Base-by-base conservation (phyloP, 2,888 invertebrate species). In the Theretra japonica region DNA sequence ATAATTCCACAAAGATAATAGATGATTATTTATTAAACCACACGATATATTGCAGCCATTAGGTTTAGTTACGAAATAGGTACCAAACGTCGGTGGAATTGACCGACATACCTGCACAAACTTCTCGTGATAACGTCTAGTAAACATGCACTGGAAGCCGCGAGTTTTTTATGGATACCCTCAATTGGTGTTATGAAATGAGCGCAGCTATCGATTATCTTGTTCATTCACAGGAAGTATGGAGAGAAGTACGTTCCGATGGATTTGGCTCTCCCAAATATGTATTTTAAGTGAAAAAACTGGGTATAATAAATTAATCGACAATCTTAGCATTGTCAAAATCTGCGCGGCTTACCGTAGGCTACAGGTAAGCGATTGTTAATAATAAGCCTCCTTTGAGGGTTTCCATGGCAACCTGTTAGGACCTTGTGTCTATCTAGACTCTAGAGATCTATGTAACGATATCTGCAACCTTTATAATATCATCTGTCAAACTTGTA, bases 91-190 rank as follows among this genome's bases (percentile, higher is more conserved):
- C 1, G 41, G 15, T 23, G 7, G 41, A 30, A 30, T 57, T 73
- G 70, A 70, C 73, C 73, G 70, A 73, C 30, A 70, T 73, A 58
- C 70, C 73, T 48, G 33, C 70, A 73, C 56, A 72, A 70, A 72
- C 48, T 70, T 57, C 65, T 73, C 11, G n/a, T 70, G 72, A 72
- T 65, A 72, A 65, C 70, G 23, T 65, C 57, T 48, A 62, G 60
- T 69, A 69, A 69, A 72, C 59, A 72, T 23, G 7, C 7, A 53
- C 17, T 53, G n/a, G 17, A 5, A 19, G 53, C 53, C n/a, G 5
- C 19, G 53, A 53, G n/a, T 6, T 53, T 53, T n/a, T 17, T 17
- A 53, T 41, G 33, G 21, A 41, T 62, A 62, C 33, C 33, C 62
- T 41, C 33, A 33, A 62, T 62, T 33, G 15, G 41, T 41, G 33